phyloP scores from a whole-genome alignment of 2,113 vertebrate genomes.

The Candoia aspera region DNA sequence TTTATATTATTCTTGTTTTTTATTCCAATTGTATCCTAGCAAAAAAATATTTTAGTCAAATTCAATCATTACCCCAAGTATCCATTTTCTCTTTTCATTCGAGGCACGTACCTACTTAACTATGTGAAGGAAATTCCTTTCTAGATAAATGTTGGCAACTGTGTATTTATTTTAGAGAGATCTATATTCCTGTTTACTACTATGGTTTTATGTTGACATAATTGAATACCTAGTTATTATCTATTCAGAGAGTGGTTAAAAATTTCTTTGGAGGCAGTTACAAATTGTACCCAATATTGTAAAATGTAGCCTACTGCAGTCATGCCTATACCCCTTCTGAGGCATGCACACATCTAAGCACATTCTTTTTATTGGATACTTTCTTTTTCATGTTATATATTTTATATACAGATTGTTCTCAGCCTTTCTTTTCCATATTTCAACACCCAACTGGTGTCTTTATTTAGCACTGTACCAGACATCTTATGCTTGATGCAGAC shows the following conservation, averaged over 20 bases:
- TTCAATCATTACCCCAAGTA: background rate
- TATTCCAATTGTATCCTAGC: background rate
- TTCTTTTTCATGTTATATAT: background rate
- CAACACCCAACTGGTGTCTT: background rate
- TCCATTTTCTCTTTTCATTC: background rate
- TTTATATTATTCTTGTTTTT: background rate
- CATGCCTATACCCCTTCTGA: background rate
- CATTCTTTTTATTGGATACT: background rate
- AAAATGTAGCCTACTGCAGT: background rate
- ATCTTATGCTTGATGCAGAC: background rate
- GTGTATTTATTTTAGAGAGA: background rate
- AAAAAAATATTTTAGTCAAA: background rate
- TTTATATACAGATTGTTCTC: background rate
- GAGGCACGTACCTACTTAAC: background rate
- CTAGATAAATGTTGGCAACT: background rate
- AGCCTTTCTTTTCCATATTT: background rate
- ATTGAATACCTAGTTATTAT: background rate
- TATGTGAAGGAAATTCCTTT: background rate
- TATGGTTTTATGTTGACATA: background rate
- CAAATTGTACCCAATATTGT: background rate
- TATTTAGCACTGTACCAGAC: background rate
- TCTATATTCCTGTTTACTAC: background rate
- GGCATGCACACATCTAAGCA: background rate
- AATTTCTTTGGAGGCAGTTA: background rate
- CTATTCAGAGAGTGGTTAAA: background rate